These are phyloP conservation scores for Ptychobarbus kaznakovi DNA, from an alignment of 2,797 vertebrate species.

Conservation along the genomic window DNA sequence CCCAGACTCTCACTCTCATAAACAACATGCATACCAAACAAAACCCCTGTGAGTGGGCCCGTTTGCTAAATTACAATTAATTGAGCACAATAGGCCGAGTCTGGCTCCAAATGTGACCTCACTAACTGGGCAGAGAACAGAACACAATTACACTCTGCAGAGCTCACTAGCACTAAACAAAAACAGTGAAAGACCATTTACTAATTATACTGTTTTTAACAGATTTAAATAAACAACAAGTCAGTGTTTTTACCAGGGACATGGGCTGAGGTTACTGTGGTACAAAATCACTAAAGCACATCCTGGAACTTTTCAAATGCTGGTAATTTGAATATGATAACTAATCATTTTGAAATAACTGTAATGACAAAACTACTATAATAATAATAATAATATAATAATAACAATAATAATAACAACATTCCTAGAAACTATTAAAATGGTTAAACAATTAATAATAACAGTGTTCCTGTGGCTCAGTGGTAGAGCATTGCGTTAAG, in stretches of 20 bases:
- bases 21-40: conserved; percentile 24
- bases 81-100: conserved; percentile 33
- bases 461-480: too few species aligned
- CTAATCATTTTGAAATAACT: background rate
- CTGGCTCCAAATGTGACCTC: conserved; percentile 49
- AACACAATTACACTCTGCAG: conserved; percentile 33
- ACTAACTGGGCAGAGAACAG: conserved; percentile 35
- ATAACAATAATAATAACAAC: too few species aligned
- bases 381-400: background rate
- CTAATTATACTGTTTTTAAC: conserved; percentile 13
- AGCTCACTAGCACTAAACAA: conserved; percentile 7
- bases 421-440: too few species aligned
- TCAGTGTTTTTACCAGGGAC: background rate
- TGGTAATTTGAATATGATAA: background rate
- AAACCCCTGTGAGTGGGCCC: conserved; percentile 8
- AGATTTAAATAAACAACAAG: conserved; percentile 1
- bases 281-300: background rate
- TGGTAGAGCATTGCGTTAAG: too few species aligned
- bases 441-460: too few species aligned
- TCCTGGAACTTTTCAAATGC: background rate
- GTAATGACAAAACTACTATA: background rate
- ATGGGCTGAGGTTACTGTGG: background rate
- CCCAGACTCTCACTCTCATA: conserved; percentile 24
- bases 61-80: conserved; percentile 41
- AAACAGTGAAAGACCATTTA: conserved; percentile 27